Evolutionary conservation across 2,113 vertebrate genomes (phyloP).

Genomic region (Procapra przewalskii): DNA sequence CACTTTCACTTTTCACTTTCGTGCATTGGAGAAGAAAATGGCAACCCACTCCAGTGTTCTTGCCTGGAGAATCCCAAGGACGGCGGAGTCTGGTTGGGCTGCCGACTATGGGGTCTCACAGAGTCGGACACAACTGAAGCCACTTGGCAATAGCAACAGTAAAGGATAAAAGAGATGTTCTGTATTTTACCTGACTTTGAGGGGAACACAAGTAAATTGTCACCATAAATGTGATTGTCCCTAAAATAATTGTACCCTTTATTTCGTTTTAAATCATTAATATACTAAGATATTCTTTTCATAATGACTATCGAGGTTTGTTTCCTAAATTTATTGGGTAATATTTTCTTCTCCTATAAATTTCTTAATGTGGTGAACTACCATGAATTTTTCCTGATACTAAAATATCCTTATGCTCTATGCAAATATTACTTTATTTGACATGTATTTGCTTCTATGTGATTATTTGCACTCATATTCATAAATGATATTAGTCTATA

Average conservation of each 20-base stretch:
- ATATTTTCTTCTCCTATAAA: not conserved
- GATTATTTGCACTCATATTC: not conserved
- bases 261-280: not conserved
- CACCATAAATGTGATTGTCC: not conserved
- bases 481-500: not conserved
- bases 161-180: not conserved
- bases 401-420: not conserved
- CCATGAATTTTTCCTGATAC: not conserved
- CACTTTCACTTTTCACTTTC: no score
- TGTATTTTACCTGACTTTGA: not conserved
- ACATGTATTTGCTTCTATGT: not conserved
- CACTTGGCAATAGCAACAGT: not conserved
- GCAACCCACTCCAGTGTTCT: no score
- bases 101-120: fast-evolving
- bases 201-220: not conserved
- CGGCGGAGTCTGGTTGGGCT: no score
- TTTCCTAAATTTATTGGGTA: not conserved
- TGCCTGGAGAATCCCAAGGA: no score
- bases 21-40: no score
- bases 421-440: not conserved
- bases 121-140: no score
- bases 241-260: not conserved
- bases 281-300: not conserved
- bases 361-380: not conserved
- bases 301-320: not conserved